phyloP scores from a whole-genome alignment of 2,888 invertebrate species.

The Cephus sareptanus region DNA sequence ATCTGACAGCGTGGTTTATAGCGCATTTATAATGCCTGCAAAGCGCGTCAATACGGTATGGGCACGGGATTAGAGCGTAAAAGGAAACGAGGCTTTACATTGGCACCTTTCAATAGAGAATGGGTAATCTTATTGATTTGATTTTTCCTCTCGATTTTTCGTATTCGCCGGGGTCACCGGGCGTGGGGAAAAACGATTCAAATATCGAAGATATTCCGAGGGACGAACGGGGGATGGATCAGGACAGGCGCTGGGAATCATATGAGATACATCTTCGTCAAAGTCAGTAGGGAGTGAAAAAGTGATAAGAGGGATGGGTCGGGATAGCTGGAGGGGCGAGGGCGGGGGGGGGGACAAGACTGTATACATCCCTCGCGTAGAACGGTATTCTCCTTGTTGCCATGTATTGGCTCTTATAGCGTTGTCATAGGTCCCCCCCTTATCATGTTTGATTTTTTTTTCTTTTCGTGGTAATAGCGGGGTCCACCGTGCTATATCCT shows the following conservation, averaged over 20 bases:
- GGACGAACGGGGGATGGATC: background rate
- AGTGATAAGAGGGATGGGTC: constrained; percentile 28
- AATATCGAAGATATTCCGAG: background rate
- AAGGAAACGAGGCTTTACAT: background rate
- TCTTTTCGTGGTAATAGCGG: too few species aligned
- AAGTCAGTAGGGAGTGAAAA: constrained; percentile 35
- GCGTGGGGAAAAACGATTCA: background rate
- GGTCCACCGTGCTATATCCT: too few species aligned
- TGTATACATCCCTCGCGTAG: too few species aligned
- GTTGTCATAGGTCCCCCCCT: too few species aligned
- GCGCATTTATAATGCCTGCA: background rate
- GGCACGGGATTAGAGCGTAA: background rate
- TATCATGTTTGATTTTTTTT: too few species aligned
- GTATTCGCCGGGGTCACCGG: background rate
- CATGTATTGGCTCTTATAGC: too few species aligned
- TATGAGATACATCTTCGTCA: constrained; percentile 37
- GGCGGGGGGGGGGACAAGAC: too few species aligned
- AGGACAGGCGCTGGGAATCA: background rate
- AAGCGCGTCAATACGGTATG: background rate
- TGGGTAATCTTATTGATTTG: background rate
- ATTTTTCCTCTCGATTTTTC: background rate
- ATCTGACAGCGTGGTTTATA: background rate
- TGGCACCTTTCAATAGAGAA: background rate
- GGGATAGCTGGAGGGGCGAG: background rate
- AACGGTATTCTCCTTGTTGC: too few species aligned